Conservation (phyloP, 2,888 invertebrate genomes). For the Amphipyra berbera region DNA sequence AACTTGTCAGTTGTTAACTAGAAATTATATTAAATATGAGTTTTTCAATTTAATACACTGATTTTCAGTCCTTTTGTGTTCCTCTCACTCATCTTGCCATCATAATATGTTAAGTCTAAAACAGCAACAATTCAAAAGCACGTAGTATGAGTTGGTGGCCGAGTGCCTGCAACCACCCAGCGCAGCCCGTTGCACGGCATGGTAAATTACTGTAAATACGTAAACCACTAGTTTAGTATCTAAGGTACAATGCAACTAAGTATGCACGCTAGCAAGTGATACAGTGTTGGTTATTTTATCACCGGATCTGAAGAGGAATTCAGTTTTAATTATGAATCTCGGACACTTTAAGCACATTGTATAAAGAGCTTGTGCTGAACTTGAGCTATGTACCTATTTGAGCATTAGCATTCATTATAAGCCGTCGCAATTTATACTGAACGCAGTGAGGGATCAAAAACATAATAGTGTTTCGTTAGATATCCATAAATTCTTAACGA, state of each 20-base stretch:
- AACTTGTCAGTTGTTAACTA: too few species aligned
- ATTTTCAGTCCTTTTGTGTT: too few species aligned
- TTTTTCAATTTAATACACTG: too few species aligned
- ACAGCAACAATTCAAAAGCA: slow-evolving; percentile 40
- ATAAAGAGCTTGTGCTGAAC: background rate
- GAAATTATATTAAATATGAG: too few species aligned
- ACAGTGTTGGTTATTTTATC: slow-evolving; percentile 44
- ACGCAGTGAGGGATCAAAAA: too few species aligned
- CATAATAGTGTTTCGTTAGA: too few species aligned
- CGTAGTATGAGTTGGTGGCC: slow-evolving; percentile 22
- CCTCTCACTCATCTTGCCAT: background rate
- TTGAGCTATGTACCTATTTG: too few species aligned
- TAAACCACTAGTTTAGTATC: slow-evolving; percentile 40
- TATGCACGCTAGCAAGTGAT: slow-evolving; percentile 28
- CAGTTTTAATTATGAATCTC: slow-evolving; percentile 38
- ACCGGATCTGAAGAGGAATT: slow-evolving; percentile 30
- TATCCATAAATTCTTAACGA: too few species aligned
- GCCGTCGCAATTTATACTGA: too few species aligned
- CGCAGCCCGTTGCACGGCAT: slow-evolving; percentile 33
- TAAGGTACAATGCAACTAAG: slow-evolving; percentile 36
- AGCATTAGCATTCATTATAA: too few species aligned
- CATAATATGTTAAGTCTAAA: slow-evolving; percentile 13
- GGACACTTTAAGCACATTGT: slow-evolving; percentile 14
- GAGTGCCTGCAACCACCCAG: slow-evolving; percentile 31
- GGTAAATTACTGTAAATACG: slow-evolving; percentile 54